Base-by-base conservation (phyloP, 2,113 vertebrate genomes). In the Helogale parvula region DNA sequence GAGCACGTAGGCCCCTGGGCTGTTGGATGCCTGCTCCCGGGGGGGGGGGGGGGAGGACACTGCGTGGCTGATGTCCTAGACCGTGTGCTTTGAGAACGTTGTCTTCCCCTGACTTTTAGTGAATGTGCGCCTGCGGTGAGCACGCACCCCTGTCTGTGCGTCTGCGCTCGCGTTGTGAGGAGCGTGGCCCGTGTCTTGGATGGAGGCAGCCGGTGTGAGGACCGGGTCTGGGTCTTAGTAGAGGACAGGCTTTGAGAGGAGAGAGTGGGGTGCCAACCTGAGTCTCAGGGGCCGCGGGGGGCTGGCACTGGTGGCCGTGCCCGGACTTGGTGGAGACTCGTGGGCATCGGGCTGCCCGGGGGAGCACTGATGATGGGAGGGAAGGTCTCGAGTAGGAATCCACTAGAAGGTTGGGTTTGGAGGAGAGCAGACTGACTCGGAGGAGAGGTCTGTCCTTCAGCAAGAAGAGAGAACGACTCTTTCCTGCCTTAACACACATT, bases 361-460 rank as follows among this genome's bases (percentile, higher is more conserved):
- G 68, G 65, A 72, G 9, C 17, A 29, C 33, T 90, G 52, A 38
- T 77, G 77, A 63, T 19, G 19, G 77, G 71, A 94, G 50, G 13
- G 17, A 82, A 88, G 57, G 66, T 50, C 8, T 15, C 81, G 8
- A 33, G 14, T 29, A 71, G 83, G 69, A 96, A 47, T 81, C 69
- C 10, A 66, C 69, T 7, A 66, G 68, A 66, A 68, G 38, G 17
- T 17, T 77, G 74, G 74, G 21, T 93, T 33, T 82, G 71, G 57
- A 97, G 41, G 29, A 93, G 23, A 71, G 54, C 23, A 57, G 60
- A 94, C 65, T 91, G 89, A 82, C 93, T 89, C 33, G 65, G 47
- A 88, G 77, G 72, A 95, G 74, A 79, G 60, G 10, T 27, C 72
- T 88, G 25, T 50, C 88, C 27, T 97, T 96, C 45, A 60, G 47